A percentile compares a stretch with the other conserved stretches of the same genome.
phyloP scores from a whole-genome alignment of 2,113 vertebrate genomes.

The Anarrhichthys ocellatus region DNA sequence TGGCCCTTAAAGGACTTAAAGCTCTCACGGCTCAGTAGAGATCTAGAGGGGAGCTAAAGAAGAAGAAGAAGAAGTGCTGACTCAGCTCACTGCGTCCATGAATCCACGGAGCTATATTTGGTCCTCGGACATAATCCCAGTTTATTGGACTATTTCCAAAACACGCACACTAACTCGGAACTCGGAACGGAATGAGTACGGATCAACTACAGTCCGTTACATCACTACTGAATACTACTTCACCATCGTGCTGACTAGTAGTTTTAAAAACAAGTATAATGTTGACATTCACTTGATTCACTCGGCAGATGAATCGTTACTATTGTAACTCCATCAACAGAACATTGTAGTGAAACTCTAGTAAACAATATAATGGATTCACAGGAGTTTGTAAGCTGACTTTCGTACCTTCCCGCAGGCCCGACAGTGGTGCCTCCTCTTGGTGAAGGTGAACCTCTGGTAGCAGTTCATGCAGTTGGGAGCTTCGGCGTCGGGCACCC shows the following conservation, averaged over 20 bases:
- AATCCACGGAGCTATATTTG: conserved; percentile 62
- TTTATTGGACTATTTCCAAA: conserved; percentile 22
- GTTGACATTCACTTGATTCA: too few relatives aligned
- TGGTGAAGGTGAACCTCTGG: conserved; percentile 95
- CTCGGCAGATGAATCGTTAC: too few relatives aligned
- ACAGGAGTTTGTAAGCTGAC: neutral
- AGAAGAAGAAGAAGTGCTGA: conserved; percentile 71
- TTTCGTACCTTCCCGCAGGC: conserved; percentile 94
- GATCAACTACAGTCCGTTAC: too few relatives aligned
- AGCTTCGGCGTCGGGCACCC: conserved; percentile 96
- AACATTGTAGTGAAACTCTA: neutral
- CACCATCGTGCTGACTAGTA: too few relatives aligned
- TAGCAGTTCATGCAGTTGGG: conserved; percentile 95
- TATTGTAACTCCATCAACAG: neutral
- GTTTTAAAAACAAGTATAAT: too few relatives aligned
- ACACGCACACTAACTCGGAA: neutral
- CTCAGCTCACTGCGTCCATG: conserved; percentile 47
- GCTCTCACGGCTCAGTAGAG: conserved; percentile 44
- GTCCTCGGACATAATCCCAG: conserved; percentile 23
- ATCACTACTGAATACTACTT: too few relatives aligned
- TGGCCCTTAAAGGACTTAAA: conserved; percentile 48
- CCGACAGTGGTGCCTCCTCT: conserved; percentile 94
- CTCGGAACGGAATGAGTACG: too few relatives aligned
- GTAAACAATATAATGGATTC: neutral
- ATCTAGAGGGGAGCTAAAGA: conserved; percentile 46